Evolutionary conservation across 2,888 invertebrate species (phyloP).

Genomic region (Acrobasis suavella): DNA sequence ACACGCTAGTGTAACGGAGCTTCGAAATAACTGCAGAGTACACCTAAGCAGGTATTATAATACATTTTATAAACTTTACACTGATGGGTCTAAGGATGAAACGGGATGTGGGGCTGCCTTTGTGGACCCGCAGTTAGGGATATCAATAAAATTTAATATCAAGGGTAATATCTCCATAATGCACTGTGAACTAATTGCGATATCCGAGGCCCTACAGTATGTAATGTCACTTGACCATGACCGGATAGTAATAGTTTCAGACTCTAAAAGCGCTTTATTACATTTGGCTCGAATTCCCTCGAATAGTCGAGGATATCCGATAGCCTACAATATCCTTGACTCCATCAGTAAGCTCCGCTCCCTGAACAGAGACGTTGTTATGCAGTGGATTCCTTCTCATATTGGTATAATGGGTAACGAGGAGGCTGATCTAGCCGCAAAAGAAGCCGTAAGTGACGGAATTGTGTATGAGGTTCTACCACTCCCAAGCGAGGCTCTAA

Average conservation of each 20-base stretch:
- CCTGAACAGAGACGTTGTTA: neutral
- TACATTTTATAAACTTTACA: neutral
- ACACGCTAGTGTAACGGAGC: neutral
- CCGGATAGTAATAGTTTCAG: neutral
- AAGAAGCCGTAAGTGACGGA: constrained; percentile 2
- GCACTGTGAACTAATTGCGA: neutral
- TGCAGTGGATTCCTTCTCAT: neutral
- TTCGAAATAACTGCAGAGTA: neutral
- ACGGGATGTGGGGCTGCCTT: neutral
- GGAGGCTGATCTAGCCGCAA: constrained; percentile 2
- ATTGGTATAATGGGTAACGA: neutral
- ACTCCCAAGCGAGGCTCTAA: neutral
- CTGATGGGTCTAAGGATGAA: constrained; percentile 1
- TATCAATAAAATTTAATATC: neutral
- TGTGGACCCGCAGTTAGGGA: neutral
- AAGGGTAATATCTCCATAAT: neutral
- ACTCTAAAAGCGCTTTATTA: constrained; percentile 4
- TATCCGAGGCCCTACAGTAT: neutral
- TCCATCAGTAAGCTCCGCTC: neutral
- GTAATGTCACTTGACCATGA: neutral
- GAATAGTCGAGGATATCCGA: constrained; percentile 7
- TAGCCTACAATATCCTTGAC: constrained; percentile 1
- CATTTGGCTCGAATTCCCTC: constrained; percentile 5
- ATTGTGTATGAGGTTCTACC: no score
- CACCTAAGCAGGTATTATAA: neutral